Conservation (phyloP, 1,140 invertebrate species). For the Cherax destructor region DNA sequence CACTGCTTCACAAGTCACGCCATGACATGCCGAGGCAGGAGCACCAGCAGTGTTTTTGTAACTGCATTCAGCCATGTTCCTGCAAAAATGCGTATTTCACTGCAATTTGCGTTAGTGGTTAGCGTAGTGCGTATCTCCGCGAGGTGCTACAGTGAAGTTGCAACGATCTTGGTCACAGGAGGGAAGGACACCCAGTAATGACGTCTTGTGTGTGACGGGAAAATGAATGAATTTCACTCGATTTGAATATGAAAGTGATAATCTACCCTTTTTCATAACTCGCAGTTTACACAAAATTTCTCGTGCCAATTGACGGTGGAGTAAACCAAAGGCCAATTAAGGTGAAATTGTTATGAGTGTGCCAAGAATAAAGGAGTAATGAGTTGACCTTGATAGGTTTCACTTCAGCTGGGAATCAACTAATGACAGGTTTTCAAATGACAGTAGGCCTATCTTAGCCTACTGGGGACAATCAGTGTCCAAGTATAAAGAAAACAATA, state of each 20-base stretch:
- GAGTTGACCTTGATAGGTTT: neutral
- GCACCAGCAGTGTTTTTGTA: constrained; percentile 9
- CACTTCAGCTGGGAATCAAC: neutral
- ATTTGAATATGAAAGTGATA: constrained; percentile 6
- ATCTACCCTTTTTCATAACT: neutral
- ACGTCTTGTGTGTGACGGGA: neutral
- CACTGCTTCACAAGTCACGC: neutral
- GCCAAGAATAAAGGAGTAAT: neutral
- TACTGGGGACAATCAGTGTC: neutral
- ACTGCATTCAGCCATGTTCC: constrained; percentile 46
- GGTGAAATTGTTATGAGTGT: neutral
- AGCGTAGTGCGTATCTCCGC: neutral
- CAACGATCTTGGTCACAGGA: neutral
- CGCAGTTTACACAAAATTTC: neutral
- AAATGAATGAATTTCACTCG: neutral
- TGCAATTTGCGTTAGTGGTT: neutral
- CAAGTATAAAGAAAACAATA: neutral
- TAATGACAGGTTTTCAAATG: neutral
- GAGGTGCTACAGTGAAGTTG: neutral
- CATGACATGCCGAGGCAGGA: neutral
- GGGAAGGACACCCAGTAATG: neutral
- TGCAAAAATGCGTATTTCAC: constrained; percentile 55
- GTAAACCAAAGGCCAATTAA: neutral
- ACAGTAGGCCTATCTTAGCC: neutral
- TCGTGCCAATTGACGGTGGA: too few relatives aligned